Evolutionary conservation across 2,113 vertebrate species (phyloP).

Genomic region (Sinosuthora webbiana): DNA sequence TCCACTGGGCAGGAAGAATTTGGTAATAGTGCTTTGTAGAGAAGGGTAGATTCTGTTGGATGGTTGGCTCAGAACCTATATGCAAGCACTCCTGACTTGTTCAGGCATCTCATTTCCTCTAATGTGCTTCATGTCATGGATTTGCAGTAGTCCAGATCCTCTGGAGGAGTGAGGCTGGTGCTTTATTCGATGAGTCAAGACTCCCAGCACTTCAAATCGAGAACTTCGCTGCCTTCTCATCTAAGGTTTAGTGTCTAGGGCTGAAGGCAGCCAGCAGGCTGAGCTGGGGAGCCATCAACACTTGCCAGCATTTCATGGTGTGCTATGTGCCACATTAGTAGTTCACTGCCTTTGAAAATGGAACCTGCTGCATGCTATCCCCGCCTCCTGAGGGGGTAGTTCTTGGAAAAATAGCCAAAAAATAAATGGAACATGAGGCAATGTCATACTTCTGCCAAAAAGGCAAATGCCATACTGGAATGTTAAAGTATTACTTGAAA

Average conservation of each 20-base stretch:
- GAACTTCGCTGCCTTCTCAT: neutral
- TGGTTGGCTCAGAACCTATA: neutral
- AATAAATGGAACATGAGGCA: neutral
- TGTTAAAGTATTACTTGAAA: neutral
- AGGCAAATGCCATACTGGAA: neutral
- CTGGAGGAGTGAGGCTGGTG: neutral
- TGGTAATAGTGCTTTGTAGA: neutral
- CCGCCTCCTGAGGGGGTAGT: neutral
- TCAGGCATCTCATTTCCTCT: neutral
- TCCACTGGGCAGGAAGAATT: neutral
- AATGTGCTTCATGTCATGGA: rapidly evolving
- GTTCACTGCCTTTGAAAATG: neutral
- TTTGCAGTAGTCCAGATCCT: neutral
- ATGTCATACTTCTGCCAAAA: neutral
- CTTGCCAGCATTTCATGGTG: neutral
- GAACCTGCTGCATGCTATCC: neutral
- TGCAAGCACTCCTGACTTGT: neutral
- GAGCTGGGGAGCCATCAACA: neutral
- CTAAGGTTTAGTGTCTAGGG: neutral
- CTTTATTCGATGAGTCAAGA: neutral
- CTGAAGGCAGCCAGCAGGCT: neutral
- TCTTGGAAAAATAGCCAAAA: neutral
- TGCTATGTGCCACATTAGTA: neutral
- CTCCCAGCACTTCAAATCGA: rapidly evolving
- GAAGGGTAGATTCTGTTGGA: neutral